Evolutionary conservation across 2,888 invertebrate species (phyloP).

Genomic region (Lithosia quadra): DNA sequence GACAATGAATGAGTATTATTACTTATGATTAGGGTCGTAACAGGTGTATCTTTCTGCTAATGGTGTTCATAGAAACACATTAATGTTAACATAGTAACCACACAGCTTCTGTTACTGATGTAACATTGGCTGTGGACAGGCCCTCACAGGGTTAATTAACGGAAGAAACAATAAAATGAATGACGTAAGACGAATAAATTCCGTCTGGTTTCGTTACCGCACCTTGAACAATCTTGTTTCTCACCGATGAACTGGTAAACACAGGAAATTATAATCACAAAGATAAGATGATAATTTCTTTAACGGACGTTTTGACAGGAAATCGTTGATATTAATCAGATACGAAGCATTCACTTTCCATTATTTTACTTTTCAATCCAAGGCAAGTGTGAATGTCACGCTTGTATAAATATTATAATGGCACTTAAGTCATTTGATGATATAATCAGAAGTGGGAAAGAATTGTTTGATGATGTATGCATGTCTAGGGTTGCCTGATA

Average conservation of each 20-base stretch:
- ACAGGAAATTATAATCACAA: slow-evolving; percentile 25
- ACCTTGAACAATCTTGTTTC: slow-evolving; percentile 14
- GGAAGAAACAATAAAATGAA: slow-evolving; percentile 15
- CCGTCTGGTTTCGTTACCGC: slow-evolving; percentile 9
- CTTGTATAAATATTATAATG: not conserved
- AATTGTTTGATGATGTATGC: not conserved
- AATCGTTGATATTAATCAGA: slow-evolving; percentile 14
- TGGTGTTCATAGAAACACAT: not conserved
- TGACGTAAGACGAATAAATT: slow-evolving; percentile 19
- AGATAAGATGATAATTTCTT: slow-evolving; percentile 26
- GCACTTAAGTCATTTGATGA: not conserved
- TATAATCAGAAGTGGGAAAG: not conserved
- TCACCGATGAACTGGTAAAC: slow-evolving; percentile 9
- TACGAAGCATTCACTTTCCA: slow-evolving; percentile 19
- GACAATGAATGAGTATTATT: not conserved
- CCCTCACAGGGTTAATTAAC: slow-evolving; percentile 8
- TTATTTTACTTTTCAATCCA: slow-evolving; percentile 3
- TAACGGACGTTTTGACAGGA: slow-evolving; percentile 16
- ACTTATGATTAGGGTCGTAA: not conserved
- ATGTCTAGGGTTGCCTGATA: not conserved
- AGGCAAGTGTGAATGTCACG: not conserved
- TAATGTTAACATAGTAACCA: not conserved
- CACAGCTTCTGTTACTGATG: not conserved
- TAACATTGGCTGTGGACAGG: not conserved
- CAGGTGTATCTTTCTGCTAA: not conserved